Evolutionary conservation across 2,888 invertebrate genomes (phyloP).

Genomic region (Microplitis manilae): DNA sequence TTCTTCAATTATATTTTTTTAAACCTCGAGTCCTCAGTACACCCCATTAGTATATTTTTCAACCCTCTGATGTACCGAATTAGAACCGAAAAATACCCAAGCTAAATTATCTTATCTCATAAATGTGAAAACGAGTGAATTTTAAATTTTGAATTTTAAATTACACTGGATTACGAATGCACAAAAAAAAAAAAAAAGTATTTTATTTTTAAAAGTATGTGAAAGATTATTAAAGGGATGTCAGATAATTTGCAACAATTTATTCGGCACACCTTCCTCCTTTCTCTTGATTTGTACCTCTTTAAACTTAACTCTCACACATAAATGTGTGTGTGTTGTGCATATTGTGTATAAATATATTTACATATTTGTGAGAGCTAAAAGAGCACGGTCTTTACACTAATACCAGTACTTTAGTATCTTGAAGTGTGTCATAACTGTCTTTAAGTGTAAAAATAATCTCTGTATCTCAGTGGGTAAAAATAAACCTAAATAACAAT

Average conservation of each 20-base stretch:
- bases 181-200: conserved; percentile 29
- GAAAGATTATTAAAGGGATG: conserved; percentile 29
- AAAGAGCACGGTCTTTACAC: conserved; percentile 24
- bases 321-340: conserved; percentile 17
- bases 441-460: conserved; percentile 29
- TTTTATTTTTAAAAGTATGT: conserved; percentile 30
- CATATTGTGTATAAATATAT: background rate
- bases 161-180: conserved; percentile 40
- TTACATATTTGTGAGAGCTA: conserved; percentile 21
- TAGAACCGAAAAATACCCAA: background rate
- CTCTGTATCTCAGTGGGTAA: background rate
- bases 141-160: background rate
- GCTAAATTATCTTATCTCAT: background rate
- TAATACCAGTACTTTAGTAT: conserved; percentile 33
- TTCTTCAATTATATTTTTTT: background rate
- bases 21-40: background rate
- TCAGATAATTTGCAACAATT: conserved; percentile 18
- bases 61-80: background rate
- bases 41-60: conserved; percentile 1
- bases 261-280: conserved; percentile 3
- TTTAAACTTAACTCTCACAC: background rate
- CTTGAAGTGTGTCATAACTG: conserved; percentile 38
- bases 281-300: conserved; percentile 14
- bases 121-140: background rate
- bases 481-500: conserved; percentile 11